Base-by-base conservation (phyloP, 2,888 invertebrate genomes). In the Tetragonula carbonaria region DNA sequence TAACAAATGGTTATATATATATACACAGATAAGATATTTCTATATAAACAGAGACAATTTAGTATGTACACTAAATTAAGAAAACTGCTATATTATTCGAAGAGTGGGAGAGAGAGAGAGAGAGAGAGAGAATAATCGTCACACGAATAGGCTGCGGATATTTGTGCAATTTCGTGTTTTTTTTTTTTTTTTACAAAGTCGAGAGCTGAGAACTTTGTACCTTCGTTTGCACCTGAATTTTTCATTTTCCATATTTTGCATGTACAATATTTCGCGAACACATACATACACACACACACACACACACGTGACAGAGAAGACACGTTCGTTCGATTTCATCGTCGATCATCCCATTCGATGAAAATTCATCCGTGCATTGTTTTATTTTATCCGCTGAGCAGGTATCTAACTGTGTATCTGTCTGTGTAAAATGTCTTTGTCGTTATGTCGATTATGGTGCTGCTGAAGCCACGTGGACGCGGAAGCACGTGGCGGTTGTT, bases 1-100 rank as follows among this genome's bases (percentile, higher is more conserved):
- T 89, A 87, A 45, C 87, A 83, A 87, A 86, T 81, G 70, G 63
- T 80, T 84, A 89, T 85, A 86, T 86, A 89, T 76, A 57, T 72
- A 89, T 74, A 87, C 68, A 89, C 74, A 77, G 66, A 89, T 78
- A 77, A 78, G 57, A 86, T 85, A 78, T 80, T 86, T 88, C 80
- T 84, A 84, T 86, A 80, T 84, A 80, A 74, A 72, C 74, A 85
- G 76, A 85, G 76, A 76, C 78, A 80, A 76, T 85, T 80, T 84
- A 84, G 45, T 83, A 73, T 79, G 76, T 76, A 85, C 73, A 79
- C 55, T 66, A 73, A 67, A 45, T 45, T 8, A 45, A 33, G 57
- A 53, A 77, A 53, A 67, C 68, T 28, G 21, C 50, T 33, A 33
- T 50, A 53, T 11, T 28, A 62, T n/a, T 38, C 51, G 21, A 21